These are phyloP conservation scores for Diarsia mendica DNA, from an alignment of 2,888 invertebrate genomes.

Conservation along the genomic window DNA sequence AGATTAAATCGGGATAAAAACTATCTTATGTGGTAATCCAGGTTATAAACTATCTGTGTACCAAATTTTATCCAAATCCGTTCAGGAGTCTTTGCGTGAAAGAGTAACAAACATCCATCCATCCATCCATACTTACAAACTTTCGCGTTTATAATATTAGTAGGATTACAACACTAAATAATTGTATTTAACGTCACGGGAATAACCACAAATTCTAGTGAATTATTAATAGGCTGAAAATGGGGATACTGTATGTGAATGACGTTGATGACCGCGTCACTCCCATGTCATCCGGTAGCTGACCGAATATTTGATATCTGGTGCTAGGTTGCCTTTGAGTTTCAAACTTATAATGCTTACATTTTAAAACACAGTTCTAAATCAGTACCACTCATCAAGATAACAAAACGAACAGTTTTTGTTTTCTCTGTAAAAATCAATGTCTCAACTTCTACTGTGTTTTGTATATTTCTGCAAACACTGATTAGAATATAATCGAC, in stretches of 20 bases:
- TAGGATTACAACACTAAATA: background rate
- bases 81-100: too few species aligned
- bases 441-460: background rate
- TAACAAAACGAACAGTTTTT: background rate
- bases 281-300: conserved; percentile 24
- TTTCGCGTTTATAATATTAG: too few species aligned
- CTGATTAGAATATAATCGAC: too few species aligned
- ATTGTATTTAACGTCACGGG: background rate
- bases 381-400: too few species aligned
- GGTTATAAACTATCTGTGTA: too few species aligned
- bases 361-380: background rate
- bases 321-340: background rate
- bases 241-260: conserved; percentile 45
- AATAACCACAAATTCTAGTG: conserved; percentile 18
- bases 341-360: background rate
- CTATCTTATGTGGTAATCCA: too few species aligned
- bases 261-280: conserved; percentile 47
- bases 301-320: conserved; percentile 35
- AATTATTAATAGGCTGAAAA: conserved; percentile 54
- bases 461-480: too few species aligned
- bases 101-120: too few species aligned
- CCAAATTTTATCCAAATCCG: too few species aligned
- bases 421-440: background rate
- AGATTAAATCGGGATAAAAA: too few species aligned
- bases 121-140: too few species aligned